A percentile compares a stretch with the other conserved stretches of the same genome.
phyloP scores from a whole-genome alignment of 2,888 invertebrate genomes.

The Dasysyrphus albostriatus region DNA sequence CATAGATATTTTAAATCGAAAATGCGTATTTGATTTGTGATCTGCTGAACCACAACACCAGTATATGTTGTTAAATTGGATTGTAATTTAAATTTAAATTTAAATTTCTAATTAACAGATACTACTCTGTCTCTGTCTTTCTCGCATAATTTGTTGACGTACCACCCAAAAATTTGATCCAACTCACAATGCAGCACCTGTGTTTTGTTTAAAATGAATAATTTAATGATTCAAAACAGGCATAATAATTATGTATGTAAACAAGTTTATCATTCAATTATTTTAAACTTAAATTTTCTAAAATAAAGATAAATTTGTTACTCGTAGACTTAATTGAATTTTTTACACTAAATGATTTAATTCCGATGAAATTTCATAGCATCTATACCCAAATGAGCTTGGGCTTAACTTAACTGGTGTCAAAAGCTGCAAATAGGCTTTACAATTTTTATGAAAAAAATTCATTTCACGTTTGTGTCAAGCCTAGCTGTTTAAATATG shows the following conservation, averaged over 20 bases:
- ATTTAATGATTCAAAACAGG: background rate
- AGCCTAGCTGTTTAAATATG: no score
- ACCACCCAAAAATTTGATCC: conserved; percentile 29
- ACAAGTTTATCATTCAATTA: background rate
- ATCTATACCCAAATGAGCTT: no score
- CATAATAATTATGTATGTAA: background rate
- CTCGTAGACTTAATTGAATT: no score
- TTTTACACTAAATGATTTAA: no score
- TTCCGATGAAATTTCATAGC: no score
- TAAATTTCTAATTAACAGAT: conserved; percentile 56
- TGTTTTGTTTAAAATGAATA: background rate
- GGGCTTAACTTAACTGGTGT: no score
- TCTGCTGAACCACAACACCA: background rate
- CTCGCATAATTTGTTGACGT: conserved; percentile 10
- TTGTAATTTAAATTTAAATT: conserved; percentile 62
- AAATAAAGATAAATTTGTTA: no score
- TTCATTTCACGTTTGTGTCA: no score
- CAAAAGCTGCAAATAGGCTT: no score
- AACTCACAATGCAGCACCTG: background rate
- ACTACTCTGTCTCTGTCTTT: background rate
- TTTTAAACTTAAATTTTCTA: no score
- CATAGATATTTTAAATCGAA: conserved; percentile 47
- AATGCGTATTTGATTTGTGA: conserved; percentile 45
- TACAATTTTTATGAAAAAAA: no score
- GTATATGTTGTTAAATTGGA: background rate